Evolutionary conservation across 2,888 invertebrate genomes (phyloP), one percentile per base, ranked within the genome.

Genomic region (Xestia rhomboidea): DNA sequence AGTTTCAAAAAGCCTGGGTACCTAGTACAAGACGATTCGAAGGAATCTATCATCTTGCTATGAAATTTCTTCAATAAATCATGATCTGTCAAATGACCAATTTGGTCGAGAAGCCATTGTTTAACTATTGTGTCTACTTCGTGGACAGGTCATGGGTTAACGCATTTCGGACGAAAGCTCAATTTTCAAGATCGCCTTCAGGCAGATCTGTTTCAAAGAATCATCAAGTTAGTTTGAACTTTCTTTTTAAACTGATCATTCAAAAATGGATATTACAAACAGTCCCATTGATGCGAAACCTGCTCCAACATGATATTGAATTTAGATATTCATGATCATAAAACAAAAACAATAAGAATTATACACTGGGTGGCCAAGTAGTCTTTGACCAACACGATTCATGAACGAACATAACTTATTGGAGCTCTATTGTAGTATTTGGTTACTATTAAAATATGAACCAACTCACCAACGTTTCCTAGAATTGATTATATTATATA

Each of bases 401-500:
- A 69, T 46, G 57, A 75, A 80, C 49, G 63, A 80, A 30, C 34
- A 68, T 46, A 46, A 27, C 1, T 21, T 15, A 30, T 30, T 73
- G 21, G 34, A 38, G 2, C 2, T 44, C 54, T 63, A 63, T 71
- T 70, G 67, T 67, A 67, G 18, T 49, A 27, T 44, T 68, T 41
- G n/a, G 60, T 66, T 60, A 62, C 71, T 73, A 44, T 73, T 71
- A 69, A 73, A 73, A 67, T 13, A 66, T 30, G 69, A n/a, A n/a
- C 60, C 30, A 21, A 27, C 46, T 34, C 51, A 38, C 67, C 57
- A 60, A 38, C 8, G 24, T 67, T 79, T 72, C 63, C 13, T 51
- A 63, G 73, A 76, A 76, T 73, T 62, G 30, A 73, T 76, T 73
- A 76, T 60, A 76, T 63, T n/a, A n/a, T n/a, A n/a, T n/a, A n/a